Evolutionary conservation across 2,797 vertebrate species (phyloP), one percentile per base, ranked within the genome.

Genomic region (Myotis myotis): DNA sequence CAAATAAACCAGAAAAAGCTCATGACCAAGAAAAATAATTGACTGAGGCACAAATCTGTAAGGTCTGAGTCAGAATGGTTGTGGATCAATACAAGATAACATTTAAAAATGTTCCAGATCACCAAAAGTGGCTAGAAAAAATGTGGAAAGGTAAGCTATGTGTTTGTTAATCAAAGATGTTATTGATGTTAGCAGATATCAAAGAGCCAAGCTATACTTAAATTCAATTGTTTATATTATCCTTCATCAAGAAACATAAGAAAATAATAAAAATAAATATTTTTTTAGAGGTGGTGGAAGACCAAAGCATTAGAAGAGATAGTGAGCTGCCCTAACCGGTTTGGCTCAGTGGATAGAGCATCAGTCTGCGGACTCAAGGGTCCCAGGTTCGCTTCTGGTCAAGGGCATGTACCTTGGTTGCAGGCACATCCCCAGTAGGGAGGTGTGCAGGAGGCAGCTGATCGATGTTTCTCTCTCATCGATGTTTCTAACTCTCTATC

Each of bases 1-100:
- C 44, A 83, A 72, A 92, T 80, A 82, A 95, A n/a, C 38, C 91
- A 94, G 20, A 92, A 89, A 80, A 51, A 95, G 47, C 70, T 93
- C 17, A 25, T 44, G 80, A 83, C 15, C 25, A 66, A 93, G 51
- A 83, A 87, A 95, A 96, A 91, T 8, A 55, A 88, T 5, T 90
- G 41, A 92, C 92, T 44, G 53, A 74, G 62, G 30, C 9, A 55
- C 28, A 82, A 38, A 75, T 12, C 30, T 88, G 20, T 82, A 92
- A 71, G 33, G 15, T 51, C 71, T 72, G 38, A 90, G 17, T 76
- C 47, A 80, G 28, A 93, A 87, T 91, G 57, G 12, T 47, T 87
- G 44, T 44, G 4, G 71, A 41, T 28, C 12, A 78, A 83, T 83
- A 60, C 4, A 87, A 91, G 36, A 55, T 72, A 82, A 93, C 12